Conservation (phyloP, 1,140 invertebrate species). For the Drosophila erecta region DNA sequence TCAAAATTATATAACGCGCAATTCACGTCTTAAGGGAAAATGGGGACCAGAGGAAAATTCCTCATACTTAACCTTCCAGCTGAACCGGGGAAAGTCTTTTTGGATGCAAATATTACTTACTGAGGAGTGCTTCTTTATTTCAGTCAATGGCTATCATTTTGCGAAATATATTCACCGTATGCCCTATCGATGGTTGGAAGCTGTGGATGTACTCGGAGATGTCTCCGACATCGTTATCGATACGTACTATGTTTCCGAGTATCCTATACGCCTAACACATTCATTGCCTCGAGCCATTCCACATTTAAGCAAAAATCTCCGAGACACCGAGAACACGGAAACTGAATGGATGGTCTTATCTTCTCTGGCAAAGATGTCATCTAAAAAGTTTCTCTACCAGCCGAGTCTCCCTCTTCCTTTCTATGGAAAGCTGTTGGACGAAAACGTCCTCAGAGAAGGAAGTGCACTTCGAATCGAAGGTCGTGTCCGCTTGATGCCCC, state of each 20-base stretch:
- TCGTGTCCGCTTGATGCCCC: conserved; percentile 87
- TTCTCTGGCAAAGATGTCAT: conserved; percentile 4
- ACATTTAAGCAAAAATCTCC: not conserved
- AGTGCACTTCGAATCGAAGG: conserved; percentile 86
- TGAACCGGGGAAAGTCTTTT: conserved; percentile 81
- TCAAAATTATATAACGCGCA: conserved; percentile 90
- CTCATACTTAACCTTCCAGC: conserved; percentile 61
- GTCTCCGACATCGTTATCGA: conserved; percentile 50
- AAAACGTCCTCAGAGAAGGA: conserved; percentile 35
- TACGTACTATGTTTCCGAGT: conserved; percentile 51
- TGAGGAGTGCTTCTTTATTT: conserved; percentile 85
- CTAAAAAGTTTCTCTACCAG: not conserved
- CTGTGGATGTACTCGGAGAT: conserved; percentile 54
- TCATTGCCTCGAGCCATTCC: conserved; percentile 18
- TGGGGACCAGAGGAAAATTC: conserved; percentile 90
- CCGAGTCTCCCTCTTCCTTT: conserved; percentile 44
- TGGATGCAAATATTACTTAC: conserved; percentile 83
- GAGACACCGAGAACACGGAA: not conserved
- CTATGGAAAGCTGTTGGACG: conserved; percentile 42
- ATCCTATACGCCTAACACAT: conserved; percentile 47
- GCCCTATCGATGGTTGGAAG: conserved; percentile 85
- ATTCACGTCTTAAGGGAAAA: conserved; percentile 85
- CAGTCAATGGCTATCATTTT: conserved; percentile 89
- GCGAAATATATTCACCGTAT: conserved; percentile 88
- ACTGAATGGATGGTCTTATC: conserved; percentile 14